Evolutionary conservation across 2,113 vertebrate species (phyloP), one percentile per base, ranked within the genome.

Genomic region (Picathartes gymnocephalus): DNA sequence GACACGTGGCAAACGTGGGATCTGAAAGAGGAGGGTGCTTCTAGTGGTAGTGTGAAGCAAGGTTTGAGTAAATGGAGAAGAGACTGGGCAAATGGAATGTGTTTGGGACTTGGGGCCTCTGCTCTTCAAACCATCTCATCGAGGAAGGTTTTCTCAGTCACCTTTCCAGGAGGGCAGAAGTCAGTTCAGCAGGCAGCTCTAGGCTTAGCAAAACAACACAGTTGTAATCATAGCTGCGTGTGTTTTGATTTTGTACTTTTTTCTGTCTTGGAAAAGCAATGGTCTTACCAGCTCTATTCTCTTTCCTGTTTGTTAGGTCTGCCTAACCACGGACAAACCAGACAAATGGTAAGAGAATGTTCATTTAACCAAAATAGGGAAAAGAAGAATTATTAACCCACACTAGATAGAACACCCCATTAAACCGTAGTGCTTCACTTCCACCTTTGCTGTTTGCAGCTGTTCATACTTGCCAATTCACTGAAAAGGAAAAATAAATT

Each of bases 271-370:
- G 97, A 93, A 97, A 97, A 97, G 93, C 95, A 88, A 80, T 60
- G 79, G 92, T 93, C 97, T 98, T 97, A 98, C 84, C 93, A 96
- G 76, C 60, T 94, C 92, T 95, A 90, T 93, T 95, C 95, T 97
- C 96, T 97, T 98, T 96, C 95, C 95, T 97, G 95, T 98, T 96
- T 97, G 90, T 95, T 97, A 98, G 98, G 98, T 98, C 96, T 98
- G 97, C 97, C 98, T 95, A 98, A 98, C 98, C 98, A 98, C 89
- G 98, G 98, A 96, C 98, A 98, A 98, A 98, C 97, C 97, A 98
- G 98, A 98, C 98, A 98, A 97, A 98, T 98, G 98, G 98, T 98
- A 98, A 98, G 98, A 93, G 93, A 92, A 97, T 97, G 97, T 96
- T 97, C 93, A 47, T 96, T 96, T 96, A 95, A 96, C 96, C 83